A percentile compares a stretch with the other conserved stretches of the same genome.
Evolutionary conservation across 2,797 vertebrate genomes (phyloP).

Genomic region (Diplodus puntazzo): DNA sequence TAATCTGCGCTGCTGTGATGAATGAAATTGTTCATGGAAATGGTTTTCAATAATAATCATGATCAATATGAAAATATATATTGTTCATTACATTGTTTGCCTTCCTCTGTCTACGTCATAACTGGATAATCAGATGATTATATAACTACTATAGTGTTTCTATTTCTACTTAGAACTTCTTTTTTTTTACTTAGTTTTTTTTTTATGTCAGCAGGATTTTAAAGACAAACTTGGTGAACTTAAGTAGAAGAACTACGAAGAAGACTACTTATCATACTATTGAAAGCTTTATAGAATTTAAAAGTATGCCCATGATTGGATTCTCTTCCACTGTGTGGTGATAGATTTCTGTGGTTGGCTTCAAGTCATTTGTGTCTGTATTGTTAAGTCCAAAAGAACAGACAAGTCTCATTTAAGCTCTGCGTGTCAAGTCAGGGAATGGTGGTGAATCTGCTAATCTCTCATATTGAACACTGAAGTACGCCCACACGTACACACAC

Average conservation of each 20-base stretch:
- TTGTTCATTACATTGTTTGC: too few species aligned
- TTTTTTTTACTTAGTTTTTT: too few species aligned
- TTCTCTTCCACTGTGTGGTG: constrained; percentile 1
- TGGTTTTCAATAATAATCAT: constrained; percentile 9
- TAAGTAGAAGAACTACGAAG: not conserved
- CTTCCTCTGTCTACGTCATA: not conserved
- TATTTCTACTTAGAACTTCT: not conserved
- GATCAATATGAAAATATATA: too few species aligned
- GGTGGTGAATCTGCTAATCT: constrained; percentile 43
- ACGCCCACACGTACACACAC: constrained; percentile 29
- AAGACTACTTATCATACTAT: not conserved
- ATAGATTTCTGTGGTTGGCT: constrained; percentile 11
- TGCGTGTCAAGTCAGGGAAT: constrained; percentile 53
- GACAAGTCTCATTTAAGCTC: constrained; percentile 38
- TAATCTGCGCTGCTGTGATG: constrained; percentile 5
- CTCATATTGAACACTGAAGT: constrained; percentile 22
- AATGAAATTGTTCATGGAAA: constrained; percentile 5
- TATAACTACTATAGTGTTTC: not conserved
- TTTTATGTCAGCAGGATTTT: not conserved
- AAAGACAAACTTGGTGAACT: not conserved
- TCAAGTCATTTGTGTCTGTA: constrained; percentile 12
- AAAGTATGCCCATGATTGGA: not conserved
- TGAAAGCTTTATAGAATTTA: not conserved
- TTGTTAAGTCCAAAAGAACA: constrained; percentile 30
- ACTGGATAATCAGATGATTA: not conserved